Conservation (phyloP, 1,140 invertebrate species). For the Sarcophaga bullata region DNA sequence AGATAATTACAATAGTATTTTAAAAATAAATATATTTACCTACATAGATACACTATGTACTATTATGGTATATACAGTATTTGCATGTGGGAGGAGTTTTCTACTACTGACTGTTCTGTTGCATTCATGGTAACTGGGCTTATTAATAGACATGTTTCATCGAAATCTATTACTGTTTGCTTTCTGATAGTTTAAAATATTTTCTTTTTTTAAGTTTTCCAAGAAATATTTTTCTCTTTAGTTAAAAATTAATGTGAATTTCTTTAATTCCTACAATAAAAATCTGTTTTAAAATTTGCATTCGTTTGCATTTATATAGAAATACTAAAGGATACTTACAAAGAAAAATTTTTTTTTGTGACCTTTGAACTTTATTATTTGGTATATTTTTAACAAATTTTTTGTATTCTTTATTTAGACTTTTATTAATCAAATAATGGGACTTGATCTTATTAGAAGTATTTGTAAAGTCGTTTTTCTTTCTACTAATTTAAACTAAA, state of each 20-base stretch:
- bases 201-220: not conserved
- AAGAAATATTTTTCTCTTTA: not conserved
- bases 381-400: no score
- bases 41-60: not conserved
- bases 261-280: not conserved
- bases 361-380: no score
- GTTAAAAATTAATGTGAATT: not conserved
- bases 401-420: no score
- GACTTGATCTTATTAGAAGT: no score
- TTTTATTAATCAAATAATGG: no score
- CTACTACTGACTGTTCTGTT: not conserved
- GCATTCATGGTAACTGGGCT: not conserved
- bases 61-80: not conserved
- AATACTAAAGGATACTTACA: no score
- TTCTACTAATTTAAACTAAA: no score
- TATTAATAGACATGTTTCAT: not conserved
- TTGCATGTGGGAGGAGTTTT: slow-evolving; percentile 12
- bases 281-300: no score
- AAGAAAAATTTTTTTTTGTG: no score
- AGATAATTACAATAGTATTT: no score
- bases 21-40: not conserved
- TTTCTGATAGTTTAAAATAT: not conserved
- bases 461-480: no score
- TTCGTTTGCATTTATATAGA: no score
- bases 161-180: not conserved